These are phyloP conservation scores for Podotricha telesiphe DNA, from an alignment of 2,888 invertebrate species.

Conservation along the genomic window DNA sequence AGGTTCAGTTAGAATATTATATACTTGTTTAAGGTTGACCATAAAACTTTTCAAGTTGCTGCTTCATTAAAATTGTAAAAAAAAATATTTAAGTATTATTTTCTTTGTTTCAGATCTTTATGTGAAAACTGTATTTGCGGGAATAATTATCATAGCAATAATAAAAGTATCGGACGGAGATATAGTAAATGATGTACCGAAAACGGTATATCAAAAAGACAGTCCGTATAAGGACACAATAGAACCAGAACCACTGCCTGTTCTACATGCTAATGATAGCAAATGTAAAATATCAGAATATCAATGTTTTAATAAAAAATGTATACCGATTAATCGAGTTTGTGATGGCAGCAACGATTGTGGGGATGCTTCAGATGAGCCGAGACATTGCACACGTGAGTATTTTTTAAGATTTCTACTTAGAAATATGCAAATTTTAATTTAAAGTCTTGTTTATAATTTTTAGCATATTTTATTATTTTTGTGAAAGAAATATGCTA, in stretches of 20 bases:
- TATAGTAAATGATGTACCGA: slow-evolving; percentile 58
- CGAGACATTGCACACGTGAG: slow-evolving; percentile 92
- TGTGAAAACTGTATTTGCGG: slow-evolving; percentile 58
- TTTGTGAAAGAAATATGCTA: no score
- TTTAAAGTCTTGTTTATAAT: no score
- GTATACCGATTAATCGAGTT: slow-evolving; percentile 88
- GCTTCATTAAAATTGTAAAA: no score
- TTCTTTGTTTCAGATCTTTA: slow-evolving; percentile 69
- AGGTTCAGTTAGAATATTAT: no score
- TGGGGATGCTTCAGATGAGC: slow-evolving; percentile 91
- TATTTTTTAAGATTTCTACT: slow-evolving; percentile 58
- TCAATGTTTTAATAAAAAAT: slow-evolving; percentile 86
- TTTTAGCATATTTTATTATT: no score
- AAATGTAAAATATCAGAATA: slow-evolving; percentile 87
- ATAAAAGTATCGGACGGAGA: slow-evolving; percentile 67
- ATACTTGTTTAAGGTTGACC: no score
- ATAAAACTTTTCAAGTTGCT: no score
- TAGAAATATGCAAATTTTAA: no score
- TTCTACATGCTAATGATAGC: slow-evolving; percentile 74
- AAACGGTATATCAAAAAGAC: slow-evolving; percentile 59
- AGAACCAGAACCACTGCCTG: slow-evolving; percentile 71
- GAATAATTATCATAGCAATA: slow-evolving; percentile 57
- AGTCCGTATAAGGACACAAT: slow-evolving; percentile 60
- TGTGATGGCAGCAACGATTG: slow-evolving; percentile 92
- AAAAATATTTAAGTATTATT: background rate